Evolutionary conservation across 2,888 invertebrate species (phyloP).

Genomic region (Leptarthrus brevirostris): DNA sequence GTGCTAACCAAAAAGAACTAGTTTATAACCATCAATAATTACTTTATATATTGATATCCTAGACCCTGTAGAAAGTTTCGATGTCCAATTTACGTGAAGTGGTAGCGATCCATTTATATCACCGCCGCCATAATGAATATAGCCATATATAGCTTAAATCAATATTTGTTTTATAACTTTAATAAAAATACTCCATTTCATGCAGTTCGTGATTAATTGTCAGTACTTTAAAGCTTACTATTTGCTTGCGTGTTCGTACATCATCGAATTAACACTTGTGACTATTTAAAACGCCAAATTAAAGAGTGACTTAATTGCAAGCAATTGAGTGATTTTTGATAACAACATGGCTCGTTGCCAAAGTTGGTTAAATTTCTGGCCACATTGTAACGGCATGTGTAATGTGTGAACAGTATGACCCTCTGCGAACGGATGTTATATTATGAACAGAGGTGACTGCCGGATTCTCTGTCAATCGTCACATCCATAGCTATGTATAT

Average conservation of each 20-base stretch:
- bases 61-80: no score
- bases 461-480: no score
- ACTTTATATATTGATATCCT: no score
- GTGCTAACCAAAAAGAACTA: no score
- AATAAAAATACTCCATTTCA: not conserved
- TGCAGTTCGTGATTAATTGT: slow-evolving; percentile 25
- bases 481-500: no score
- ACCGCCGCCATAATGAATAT: no score
- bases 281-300: not conserved
- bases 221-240: not conserved
- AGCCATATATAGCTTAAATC: not conserved
- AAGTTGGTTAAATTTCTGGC: not conserved
- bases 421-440: no score
- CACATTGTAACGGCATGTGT: not conserved
- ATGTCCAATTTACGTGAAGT: no score
- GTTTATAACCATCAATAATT: no score
- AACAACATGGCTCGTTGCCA: not conserved
- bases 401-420: not conserved
- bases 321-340: slow-evolving; percentile 23
- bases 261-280: slow-evolving; percentile 9
- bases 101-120: no score
- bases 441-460: no score
- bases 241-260: slow-evolving; percentile 25
- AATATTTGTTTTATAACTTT: slow-evolving; percentile 27
- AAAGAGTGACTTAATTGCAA: not conserved